Evolutionary conservation across 2,113 vertebrate genomes (phyloP), one percentile per base, ranked within the genome.

Genomic region (Cichladusa arquata): DNA sequence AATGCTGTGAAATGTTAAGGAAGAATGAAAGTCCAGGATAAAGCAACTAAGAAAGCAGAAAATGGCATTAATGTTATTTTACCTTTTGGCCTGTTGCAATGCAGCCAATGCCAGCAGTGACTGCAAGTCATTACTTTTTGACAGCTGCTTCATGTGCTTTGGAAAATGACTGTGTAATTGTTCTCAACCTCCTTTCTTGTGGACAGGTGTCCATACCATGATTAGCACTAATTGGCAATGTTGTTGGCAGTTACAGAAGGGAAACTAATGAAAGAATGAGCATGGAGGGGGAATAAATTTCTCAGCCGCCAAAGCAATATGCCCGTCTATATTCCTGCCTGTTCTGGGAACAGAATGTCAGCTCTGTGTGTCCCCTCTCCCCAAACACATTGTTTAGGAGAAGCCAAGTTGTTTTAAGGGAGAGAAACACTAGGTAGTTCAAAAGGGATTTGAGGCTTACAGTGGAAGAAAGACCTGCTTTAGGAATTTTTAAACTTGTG

Each of bases 171-270:
- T 50, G 51, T 65, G 64, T 95, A 94, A 93, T 94, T 96, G 62
- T 95, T 95, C 73, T 71, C 83, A 94, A 26, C 57, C 65, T 73
- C 81, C 40, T 93, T 94, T 95, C 65, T 71, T 66, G 84, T 90
- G 90, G 94, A 96, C 94, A 97, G 95, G 92, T 97, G 97, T 95
- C 95, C 89, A 90, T 83, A 61, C 25, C 66, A 72, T 95, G 95
- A 97, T 97, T 96, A 96, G 79, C 72, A 91, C 81, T 95, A 96
- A 96, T 81, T 94, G 72, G 79, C 61, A 91, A 76, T 79, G 53
- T 76, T 95, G 57, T 77, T 96, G 91, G 91, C 95, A 90, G 84
- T 84, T 81, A 86, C 38, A 86, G 36, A 92, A 88, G 40, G 44
- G 90, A 95, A 92, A 92, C 71, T 91, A 74, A 94, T 84, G 70